Evolutionary conservation across 92 coral and sea anemone genomes (phyloP).

Genomic region (Umimayanthus chanpuru): DNA sequence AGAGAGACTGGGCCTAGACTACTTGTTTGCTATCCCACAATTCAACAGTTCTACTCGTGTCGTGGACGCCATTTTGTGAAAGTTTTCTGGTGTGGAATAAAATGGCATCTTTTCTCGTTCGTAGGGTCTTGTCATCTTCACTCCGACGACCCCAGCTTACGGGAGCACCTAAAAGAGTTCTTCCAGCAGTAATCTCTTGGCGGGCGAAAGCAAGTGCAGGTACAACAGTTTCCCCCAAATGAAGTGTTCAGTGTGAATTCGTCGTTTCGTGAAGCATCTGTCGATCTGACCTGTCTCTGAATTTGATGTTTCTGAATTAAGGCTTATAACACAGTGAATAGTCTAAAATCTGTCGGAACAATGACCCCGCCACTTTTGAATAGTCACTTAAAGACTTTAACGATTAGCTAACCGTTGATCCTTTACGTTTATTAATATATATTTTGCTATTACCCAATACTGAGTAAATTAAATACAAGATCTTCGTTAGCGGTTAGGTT

Average conservation of each 20-base stretch:
- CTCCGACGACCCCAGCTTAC: constrained; percentile 19
- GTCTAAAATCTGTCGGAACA: not conserved
- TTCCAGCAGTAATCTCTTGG: constrained; percentile 24
- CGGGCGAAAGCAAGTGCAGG: constrained; percentile 43
- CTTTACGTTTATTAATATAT: too few relatives aligned
- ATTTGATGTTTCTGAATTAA: not conserved
- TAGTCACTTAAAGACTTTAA: too few relatives aligned
- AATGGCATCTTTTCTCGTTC: constrained; percentile 46
- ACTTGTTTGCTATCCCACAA: constrained; percentile 19
- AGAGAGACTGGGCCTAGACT: constrained; percentile 22
- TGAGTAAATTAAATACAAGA: too few relatives aligned
- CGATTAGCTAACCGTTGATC: too few relatives aligned
- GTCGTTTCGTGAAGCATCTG: not conserved
- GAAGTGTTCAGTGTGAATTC: not conserved
- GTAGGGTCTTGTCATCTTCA: constrained; percentile 25
- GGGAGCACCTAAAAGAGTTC: constrained; percentile 27
- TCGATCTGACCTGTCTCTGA: not conserved
- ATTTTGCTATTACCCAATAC: too few relatives aligned
- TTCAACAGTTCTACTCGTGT: constrained; percentile 3
- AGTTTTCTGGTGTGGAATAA: not conserved
- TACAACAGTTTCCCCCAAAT: not conserved
- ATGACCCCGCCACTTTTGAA: not conserved
- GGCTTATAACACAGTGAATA: not conserved
- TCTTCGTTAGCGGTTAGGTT: too few relatives aligned
- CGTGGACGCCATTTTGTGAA: constrained; percentile 39